phyloP scores from a whole-genome alignment of 2,113 vertebrate genomes.

The Etia nguti region DNA sequence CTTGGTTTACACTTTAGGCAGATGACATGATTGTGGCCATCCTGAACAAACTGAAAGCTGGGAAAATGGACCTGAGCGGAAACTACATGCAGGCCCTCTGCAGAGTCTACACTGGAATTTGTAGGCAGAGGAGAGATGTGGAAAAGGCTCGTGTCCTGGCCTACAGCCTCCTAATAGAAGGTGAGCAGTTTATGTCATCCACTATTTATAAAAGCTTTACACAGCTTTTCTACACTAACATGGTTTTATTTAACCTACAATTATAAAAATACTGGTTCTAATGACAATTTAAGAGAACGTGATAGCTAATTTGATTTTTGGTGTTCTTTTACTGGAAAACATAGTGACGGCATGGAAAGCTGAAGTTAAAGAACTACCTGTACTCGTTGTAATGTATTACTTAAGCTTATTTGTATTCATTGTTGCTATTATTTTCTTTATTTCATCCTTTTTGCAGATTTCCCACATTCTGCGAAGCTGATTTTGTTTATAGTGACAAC shows the following conservation, averaged over 20 bases:
- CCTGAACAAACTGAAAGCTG: constrained; percentile 78
- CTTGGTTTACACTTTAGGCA: constrained; percentile 58
- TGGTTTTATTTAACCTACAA: neutral
- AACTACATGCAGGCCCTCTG: constrained; percentile 81
- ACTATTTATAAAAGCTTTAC: neutral
- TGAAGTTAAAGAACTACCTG: neutral
- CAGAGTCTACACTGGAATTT: constrained; percentile 85
- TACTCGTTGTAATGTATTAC: neutral
- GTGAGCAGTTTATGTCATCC: constrained; percentile 49
- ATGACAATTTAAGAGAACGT: neutral
- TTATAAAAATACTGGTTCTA: neutral
- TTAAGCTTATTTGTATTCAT: neutral
- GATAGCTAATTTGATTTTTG: neutral
- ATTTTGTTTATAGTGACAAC: constrained; percentile 84
- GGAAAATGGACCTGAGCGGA: constrained; percentile 57
- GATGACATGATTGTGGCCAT: constrained; percentile 77
- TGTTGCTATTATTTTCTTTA: neutral
- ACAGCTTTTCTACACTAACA: neutral
- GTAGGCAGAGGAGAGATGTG: constrained; percentile 80
- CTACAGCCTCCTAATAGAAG: constrained; percentile 87
- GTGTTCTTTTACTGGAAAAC: neutral
- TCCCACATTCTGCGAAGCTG: constrained; percentile 82
- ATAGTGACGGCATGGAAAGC: neutral
- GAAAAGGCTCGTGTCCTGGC: constrained; percentile 86
- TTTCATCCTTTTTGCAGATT: constrained; percentile 68